Evolutionary conservation across 2,888 invertebrate genomes (phyloP).

Genomic region (Agrilus biguttatus): DNA sequence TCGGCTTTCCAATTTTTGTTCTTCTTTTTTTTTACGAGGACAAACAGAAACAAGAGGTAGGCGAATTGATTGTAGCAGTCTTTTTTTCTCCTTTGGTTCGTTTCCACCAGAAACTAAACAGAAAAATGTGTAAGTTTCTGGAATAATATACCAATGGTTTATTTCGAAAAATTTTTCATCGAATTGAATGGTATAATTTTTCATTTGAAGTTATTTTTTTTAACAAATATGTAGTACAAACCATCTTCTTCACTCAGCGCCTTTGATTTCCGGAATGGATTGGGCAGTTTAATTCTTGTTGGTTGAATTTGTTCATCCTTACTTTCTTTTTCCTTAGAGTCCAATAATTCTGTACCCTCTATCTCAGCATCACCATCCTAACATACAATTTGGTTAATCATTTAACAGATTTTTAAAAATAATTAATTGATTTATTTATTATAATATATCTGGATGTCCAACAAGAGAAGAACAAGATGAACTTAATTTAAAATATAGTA

Average conservation of each 20-base stretch:
- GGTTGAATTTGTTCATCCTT: conserved; percentile 25
- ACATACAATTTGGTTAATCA: conserved; percentile 4
- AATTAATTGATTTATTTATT: too few relatives aligned
- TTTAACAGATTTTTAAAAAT: too few relatives aligned
- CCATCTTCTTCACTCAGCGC: conserved; percentile 15
- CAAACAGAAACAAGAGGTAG: conserved; percentile 44
- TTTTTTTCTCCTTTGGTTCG: conserved; percentile 30
- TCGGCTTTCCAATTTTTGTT: conserved; percentile 26
- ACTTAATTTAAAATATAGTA: too few relatives aligned
- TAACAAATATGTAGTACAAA: conserved; percentile 1
- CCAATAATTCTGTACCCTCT: conserved; percentile 28
- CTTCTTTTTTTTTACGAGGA: conserved; percentile 31
- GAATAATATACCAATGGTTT: too few relatives aligned
- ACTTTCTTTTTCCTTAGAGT: conserved; percentile 18
- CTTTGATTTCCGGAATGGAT: conserved; percentile 40
- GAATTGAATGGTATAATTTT: too few relatives aligned
- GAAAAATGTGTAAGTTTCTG: background rate
- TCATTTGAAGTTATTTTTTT: too few relatives aligned
- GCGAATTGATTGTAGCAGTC: conserved; percentile 44
- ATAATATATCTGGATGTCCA: too few relatives aligned
- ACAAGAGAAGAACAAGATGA: too few relatives aligned
- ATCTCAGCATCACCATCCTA: conserved; percentile 28
- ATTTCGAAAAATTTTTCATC: too few relatives aligned
- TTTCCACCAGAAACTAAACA: conserved; percentile 17
- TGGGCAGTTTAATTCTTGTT: conserved; percentile 35